Evolutionary conservation across 2,113 vertebrate genomes (phyloP).

Genomic region (Turdus rufiventris): DNA sequence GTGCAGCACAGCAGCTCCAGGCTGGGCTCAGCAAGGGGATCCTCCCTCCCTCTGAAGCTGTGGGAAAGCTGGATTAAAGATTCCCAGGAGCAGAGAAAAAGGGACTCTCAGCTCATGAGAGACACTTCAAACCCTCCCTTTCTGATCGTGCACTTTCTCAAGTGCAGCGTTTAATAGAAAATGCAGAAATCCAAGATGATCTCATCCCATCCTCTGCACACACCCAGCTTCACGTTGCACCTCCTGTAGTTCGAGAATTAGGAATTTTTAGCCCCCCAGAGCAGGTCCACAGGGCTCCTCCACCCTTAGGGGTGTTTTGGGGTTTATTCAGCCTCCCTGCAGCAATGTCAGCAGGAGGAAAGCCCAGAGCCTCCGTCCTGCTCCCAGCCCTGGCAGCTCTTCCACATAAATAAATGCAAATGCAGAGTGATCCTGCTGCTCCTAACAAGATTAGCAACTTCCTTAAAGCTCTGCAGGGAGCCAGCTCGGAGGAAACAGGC

Average conservation of each 20-base stretch:
- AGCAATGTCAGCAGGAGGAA: background rate
- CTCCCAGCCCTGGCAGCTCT: background rate
- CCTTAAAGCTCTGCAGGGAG: slow-evolving; percentile 30
- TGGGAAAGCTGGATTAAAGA: background rate
- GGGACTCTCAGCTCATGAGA: background rate
- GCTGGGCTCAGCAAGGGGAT: background rate
- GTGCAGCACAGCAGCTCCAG: background rate
- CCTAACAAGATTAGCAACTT: slow-evolving; percentile 46
- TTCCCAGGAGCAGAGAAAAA: background rate
- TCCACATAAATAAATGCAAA: background rate
- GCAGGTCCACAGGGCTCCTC: background rate
- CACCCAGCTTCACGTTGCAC: rapidly evolving
- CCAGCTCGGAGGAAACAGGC: background rate
- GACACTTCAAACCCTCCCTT: background rate
- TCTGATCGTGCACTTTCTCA: background rate
- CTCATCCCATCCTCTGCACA: background rate
- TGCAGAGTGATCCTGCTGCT: background rate
- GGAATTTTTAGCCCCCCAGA: background rate
- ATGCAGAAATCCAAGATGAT: background rate
- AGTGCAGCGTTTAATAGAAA: background rate
- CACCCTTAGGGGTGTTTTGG: background rate
- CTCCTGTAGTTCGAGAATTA: background rate
- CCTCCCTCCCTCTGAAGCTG: background rate
- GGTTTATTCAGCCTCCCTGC: rapidly evolving
- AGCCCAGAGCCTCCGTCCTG: background rate